Evolutionary conservation across 2,888 invertebrate species (phyloP), one percentile per base, ranked within the genome.

Genomic region (Lordiphosa andalusiaca): DNA sequence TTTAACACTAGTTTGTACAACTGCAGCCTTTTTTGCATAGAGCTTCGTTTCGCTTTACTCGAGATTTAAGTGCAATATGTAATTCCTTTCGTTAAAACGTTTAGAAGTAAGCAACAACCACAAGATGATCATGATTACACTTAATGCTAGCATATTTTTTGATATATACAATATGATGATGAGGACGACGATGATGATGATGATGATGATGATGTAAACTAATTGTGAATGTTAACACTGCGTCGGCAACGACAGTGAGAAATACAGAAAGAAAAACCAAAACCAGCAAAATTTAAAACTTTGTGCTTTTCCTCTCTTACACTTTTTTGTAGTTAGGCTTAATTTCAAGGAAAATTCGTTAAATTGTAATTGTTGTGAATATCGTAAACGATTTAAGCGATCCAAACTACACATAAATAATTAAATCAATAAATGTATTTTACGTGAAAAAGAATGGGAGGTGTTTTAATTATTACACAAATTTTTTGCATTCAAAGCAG

Each of bases 341-440:
- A 81, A 82, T 81, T 85, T 85, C 66, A 78, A 75, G 60, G 54
- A 78, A 80, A 85, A 72, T 85, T 85, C 77, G 83, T 85, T 85
- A 44, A 44, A 85, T 81, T 84, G 76, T 80, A 73, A 78, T 84
- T 82, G 85, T 84, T 82, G 85, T 85, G 84, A 85, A 81, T 83
- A 84, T 67, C 67, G 81, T 80, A 81, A 84, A 73, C 81, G 78
- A 82, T 73, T 76, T 54, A 59, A 63, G 61, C 61, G 65, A 52
- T 59, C 66, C 69, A 54, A 64, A 68, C 59, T 47, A 63, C 39
- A 56, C 40, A 56, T 5, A 37, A 13, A 25, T 41, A 78, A 66
- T 49, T 66, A 66, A 71, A 65, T 67, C 70, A 83, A 67, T 82
- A 63, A 69, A 71, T 69, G 82, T 78, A 71, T 68, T 82, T 69